A percentile compares a stretch with the other conserved stretches of the same genome.
phyloP scores from a whole-genome alignment of 2,113 vertebrate species.

The Tyrannus savana region DNA sequence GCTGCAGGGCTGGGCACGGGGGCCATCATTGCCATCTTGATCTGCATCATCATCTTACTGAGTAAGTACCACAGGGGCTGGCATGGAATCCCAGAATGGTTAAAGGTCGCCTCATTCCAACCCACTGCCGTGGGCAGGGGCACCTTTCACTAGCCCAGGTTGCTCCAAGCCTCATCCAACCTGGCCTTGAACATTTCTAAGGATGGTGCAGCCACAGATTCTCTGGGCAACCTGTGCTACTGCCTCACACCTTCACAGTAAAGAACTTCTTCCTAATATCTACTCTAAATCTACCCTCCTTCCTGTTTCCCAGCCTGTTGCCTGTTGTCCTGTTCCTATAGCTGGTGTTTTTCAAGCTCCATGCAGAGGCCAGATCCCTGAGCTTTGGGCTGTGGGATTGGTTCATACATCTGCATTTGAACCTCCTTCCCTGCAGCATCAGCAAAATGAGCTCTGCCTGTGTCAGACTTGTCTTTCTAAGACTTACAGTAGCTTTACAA shows the following conservation, averaged over 20 bases:
- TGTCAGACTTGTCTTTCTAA: not conserved
- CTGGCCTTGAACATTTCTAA: not conserved
- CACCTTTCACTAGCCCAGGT: not conserved
- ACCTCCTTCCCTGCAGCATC: not conserved
- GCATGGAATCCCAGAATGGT: accelerated
- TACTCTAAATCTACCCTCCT: not conserved
- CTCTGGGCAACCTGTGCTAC: not conserved
- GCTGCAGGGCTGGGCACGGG: constrained; percentile 91
- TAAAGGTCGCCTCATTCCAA: not conserved
- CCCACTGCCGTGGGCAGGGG: not conserved
- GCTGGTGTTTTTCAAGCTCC: not conserved
- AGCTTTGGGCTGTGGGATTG: not conserved
- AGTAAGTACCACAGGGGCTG: constrained; percentile 75
- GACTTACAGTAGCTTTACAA: not conserved
- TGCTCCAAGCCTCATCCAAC: not conserved
- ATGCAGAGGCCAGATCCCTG: not conserved
- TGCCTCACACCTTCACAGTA: not conserved
- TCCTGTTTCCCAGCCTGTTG: not conserved
- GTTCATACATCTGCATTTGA: not conserved
- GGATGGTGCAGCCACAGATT: not conserved
- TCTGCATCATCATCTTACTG: constrained; percentile 93
- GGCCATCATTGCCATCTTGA: constrained; percentile 92
- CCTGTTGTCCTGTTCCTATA: not conserved
- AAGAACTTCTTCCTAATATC: not conserved
- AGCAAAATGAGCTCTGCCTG: not conserved